Percentiles rank a stretch among this genome's conserved stretches.
Evolutionary conservation across 30 jellyfish, hydroid and myxozoan genomes (phyloP).

Genomic region (Morbakka virulenta): DNA sequence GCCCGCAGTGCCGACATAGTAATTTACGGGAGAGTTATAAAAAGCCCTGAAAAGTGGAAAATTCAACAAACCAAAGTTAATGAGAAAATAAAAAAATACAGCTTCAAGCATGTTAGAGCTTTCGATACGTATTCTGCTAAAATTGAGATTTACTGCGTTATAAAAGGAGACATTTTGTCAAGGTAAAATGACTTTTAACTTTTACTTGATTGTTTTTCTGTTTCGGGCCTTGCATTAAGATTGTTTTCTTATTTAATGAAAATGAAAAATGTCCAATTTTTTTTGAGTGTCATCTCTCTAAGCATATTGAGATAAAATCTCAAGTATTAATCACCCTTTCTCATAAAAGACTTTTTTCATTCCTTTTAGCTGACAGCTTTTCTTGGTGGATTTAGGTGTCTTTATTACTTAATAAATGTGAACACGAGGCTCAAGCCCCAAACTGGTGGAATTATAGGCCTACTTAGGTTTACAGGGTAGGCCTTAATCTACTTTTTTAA

Average conservation of each 20-base stretch:
- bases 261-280: no score
- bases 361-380: no score
- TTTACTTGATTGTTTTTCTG: background rate
- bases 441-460: no score
- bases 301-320: no score
- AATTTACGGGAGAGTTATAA: conserved; percentile 37
- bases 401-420: no score
- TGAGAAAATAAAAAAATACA: background rate
- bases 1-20: conserved; percentile 51
- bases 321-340: no score
- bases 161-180: conserved; percentile 38
- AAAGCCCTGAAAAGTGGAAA: conserved; percentile 43
- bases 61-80: background rate
- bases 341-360: no score
- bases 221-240: background rate
- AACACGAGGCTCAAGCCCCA: no score
- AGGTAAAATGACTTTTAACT: background rate
- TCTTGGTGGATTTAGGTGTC: no score
- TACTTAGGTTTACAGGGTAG: no score
- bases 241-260: background rate
- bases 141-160: conserved; percentile 36
- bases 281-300: no score
- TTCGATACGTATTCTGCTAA: conserved; percentile 11
- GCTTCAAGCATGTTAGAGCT: background rate
- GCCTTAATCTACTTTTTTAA: no score